Conservation (phyloP, 2,888 invertebrate species). For the Boloria selene region DNA sequence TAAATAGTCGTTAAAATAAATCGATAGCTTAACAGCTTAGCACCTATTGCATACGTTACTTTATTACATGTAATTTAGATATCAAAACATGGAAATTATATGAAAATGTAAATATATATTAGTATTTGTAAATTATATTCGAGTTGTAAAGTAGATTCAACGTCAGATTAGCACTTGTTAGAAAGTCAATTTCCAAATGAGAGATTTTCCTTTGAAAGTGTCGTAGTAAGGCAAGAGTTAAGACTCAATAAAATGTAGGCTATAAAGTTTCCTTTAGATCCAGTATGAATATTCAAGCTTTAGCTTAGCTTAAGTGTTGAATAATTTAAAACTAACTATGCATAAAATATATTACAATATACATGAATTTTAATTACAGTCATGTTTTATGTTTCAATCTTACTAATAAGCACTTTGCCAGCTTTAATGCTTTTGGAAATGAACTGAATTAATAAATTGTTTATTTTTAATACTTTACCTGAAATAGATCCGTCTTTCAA, state of each 20-base stretch:
- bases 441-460: neutral
- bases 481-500: too few species aligned
- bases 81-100: constrained; percentile 14
- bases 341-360: constrained; percentile 18
- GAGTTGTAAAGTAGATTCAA: constrained; percentile 20
- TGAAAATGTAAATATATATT: constrained; percentile 1
- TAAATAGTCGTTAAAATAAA: neutral
- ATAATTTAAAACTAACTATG: constrained; percentile 20
- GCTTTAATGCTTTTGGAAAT: neutral
- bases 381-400: constrained; percentile 12
- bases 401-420: constrained; percentile 4
- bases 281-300: constrained; percentile 19
- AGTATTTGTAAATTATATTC: constrained; percentile 14
- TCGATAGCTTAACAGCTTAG: constrained; percentile 9
- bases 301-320: constrained; percentile 8
- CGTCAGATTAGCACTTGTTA: constrained; percentile 23
- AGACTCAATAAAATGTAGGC: constrained; percentile 24
- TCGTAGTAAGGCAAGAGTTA: constrained; percentile 16
- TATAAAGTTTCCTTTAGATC: constrained; percentile 20
- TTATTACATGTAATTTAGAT: constrained; percentile 15
- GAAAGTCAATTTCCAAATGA: constrained; percentile 17
- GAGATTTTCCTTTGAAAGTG: constrained; percentile 17
- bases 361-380: constrained; percentile 2
- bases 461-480: too few species aligned
- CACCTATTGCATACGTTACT: neutral